Conservation (phyloP, 2,797 vertebrate species). For the Halcyon chelicuti region DNA sequence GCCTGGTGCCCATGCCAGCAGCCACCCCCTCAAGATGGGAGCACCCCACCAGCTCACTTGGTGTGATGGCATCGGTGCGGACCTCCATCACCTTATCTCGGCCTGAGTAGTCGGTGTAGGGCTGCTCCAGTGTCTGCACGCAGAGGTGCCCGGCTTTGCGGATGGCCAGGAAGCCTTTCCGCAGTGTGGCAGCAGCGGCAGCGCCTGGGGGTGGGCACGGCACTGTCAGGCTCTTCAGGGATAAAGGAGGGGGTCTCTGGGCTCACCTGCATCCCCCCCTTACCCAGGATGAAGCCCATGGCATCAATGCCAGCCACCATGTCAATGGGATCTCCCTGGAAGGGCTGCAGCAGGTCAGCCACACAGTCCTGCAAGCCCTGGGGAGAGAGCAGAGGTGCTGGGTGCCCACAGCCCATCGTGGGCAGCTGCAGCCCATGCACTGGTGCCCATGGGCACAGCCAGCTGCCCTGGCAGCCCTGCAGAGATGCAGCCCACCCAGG, state of each 20-base stretch:
- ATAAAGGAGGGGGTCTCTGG: rapidly evolving
- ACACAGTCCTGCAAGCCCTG: conserved; percentile 88
- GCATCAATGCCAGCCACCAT: conserved; percentile 89
- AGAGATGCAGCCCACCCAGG: not conserved
- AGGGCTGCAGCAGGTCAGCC: conserved; percentile 84
- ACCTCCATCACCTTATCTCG: conserved; percentile 86
- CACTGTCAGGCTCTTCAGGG: rapidly evolving
- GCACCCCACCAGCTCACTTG: conserved; percentile 66
- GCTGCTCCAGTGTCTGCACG: conserved; percentile 77
- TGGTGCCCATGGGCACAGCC: not conserved
- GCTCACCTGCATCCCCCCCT: rapidly evolving
- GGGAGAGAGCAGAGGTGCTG: conserved; percentile 73
- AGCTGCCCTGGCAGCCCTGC: rapidly evolving
- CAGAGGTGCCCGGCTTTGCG: conserved; percentile 89
- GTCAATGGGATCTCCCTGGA: conserved; percentile 82
- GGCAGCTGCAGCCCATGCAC: not conserved
- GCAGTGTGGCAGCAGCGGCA: conserved; percentile 76
- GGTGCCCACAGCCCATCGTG: not conserved
- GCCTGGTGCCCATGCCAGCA: rapidly evolving
- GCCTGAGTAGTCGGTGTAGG: conserved; percentile 85
- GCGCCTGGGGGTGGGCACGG: conserved; percentile 68
- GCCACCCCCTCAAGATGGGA: rapidly evolving
- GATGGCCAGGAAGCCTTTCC: conserved; percentile 87
- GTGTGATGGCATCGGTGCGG: conserved; percentile 80
- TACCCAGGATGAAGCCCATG: conserved; percentile 93